phyloP scores from a whole-genome alignment of 2,888 invertebrate species.

The Erebia ligea region DNA sequence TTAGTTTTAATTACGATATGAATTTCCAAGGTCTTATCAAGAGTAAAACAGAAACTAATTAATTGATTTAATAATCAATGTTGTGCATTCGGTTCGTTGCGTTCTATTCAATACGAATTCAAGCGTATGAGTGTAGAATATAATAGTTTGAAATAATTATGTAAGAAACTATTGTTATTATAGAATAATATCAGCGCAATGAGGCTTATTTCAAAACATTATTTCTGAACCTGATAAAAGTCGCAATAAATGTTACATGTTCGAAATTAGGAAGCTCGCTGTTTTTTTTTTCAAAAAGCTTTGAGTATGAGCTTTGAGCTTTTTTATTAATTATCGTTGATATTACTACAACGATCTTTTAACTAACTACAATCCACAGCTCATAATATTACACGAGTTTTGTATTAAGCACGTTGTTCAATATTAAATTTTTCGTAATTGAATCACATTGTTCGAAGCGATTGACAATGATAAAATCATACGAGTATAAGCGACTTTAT shows the following conservation, averaged over 20 bases:
- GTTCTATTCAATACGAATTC: slow-evolving; percentile 24
- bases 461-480: slow-evolving; percentile 33
- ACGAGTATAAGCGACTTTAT: slow-evolving; percentile 30
- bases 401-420: slow-evolving; percentile 3
- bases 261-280: background rate
- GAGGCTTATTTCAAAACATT: no score
- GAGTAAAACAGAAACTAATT: slow-evolving; percentile 31
- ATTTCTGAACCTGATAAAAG: background rate
- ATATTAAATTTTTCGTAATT: slow-evolving; percentile 25
- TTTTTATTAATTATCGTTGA: no score
- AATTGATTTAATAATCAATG: slow-evolving; percentile 30
- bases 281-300: background rate
- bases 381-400: no score
- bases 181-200: no score
- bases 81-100: slow-evolving; percentile 30
- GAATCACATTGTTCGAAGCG: slow-evolving; percentile 25
- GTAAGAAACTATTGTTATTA: background rate
- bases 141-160: background rate
- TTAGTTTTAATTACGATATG: background rate
- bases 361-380: no score
- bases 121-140: background rate
- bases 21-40: slow-evolving; percentile 8
- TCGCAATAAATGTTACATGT: background rate
- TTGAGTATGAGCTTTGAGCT: no score
- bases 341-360: no score